Evolutionary conservation across 2,113 vertebrate genomes (phyloP).

Genomic region (Tor tambroides): DNA sequence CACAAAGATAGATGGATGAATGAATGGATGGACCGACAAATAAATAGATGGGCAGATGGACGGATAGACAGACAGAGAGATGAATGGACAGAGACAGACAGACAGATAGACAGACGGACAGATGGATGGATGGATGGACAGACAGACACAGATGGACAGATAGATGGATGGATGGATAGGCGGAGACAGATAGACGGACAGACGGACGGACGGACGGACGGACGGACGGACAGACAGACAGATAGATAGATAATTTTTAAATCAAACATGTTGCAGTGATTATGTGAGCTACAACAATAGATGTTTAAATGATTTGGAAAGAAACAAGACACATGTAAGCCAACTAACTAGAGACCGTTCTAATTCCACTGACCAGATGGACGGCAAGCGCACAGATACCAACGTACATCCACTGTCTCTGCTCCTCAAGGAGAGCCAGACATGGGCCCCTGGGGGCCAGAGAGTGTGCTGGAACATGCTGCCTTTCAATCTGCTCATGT

Average conservation of each 20-base stretch:
- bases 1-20: too few relatives aligned
- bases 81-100: neutral
- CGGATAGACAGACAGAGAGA: neutral
- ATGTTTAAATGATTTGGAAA: neutral
- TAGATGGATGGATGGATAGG: neutral
- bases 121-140: rapidly evolving
- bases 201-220: neutral
- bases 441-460: slow-evolving; percentile 30
- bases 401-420: neutral
- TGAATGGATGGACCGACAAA: too few relatives aligned
- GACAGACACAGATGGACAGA: neutral
- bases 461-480: slow-evolving; percentile 44
- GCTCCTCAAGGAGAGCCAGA: slow-evolving; percentile 25
- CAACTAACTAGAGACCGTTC: neutral
- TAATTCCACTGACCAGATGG: slow-evolving; percentile 35
- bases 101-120: neutral
- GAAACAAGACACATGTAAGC: slow-evolving; percentile 11
- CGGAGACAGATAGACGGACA: neutral
- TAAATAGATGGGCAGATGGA: too few relatives aligned
- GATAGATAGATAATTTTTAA: neutral
- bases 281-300: slow-evolving; percentile 19
- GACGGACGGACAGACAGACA: neutral
- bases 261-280: slow-evolving; percentile 3
- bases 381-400: slow-evolving; percentile 5
- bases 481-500: slow-evolving; percentile 52